A percentile compares a stretch with the other conserved stretches of the same genome.
Conservation (phyloP, 1,140 invertebrate species). For the Tetramorium alpestre region DNA sequence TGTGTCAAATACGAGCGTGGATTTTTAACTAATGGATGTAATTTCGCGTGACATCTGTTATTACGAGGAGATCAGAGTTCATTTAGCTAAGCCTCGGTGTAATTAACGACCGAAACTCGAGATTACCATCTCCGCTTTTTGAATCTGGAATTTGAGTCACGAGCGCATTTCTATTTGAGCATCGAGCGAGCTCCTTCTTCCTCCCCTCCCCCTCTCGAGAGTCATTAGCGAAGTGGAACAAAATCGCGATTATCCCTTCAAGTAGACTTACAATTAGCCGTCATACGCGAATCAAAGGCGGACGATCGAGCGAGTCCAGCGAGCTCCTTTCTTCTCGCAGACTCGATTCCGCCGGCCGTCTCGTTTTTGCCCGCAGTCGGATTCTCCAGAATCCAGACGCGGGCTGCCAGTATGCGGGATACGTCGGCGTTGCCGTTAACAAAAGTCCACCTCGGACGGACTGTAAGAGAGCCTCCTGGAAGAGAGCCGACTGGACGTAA, state of each 20-base stretch:
- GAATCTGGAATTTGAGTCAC: neutral
- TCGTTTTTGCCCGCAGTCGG: conserved; percentile 6
- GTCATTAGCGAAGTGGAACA: conserved; percentile 10
- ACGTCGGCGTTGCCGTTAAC: conserved; percentile 45
- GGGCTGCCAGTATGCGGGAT: neutral
- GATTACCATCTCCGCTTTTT: conserved; percentile 9
- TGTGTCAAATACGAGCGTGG: neutral
- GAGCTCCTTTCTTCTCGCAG: neutral
- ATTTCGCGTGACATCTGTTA: neutral
- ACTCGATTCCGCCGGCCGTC: conserved; percentile 14
- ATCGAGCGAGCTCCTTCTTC: neutral
- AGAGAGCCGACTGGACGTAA: conserved; percentile 52
- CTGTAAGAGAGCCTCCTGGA: conserved; percentile 47
- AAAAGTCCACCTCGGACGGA: conserved; percentile 50
- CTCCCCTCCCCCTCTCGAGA: neutral
- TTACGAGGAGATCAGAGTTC: neutral
- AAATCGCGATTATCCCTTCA: neutral
- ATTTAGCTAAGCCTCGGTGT: neutral
- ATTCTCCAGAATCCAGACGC: conserved; percentile 43
- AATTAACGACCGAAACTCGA: conserved; percentile 26
- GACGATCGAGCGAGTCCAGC: neutral
- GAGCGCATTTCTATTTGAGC: conserved; percentile 15
- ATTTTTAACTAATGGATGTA: neutral
- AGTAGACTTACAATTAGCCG: neutral
- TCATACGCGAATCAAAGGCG: neutral